Conservation (phyloP, 37 sponge, comb jelly and placozoan genomes). For the Crambe crambe region DNA sequence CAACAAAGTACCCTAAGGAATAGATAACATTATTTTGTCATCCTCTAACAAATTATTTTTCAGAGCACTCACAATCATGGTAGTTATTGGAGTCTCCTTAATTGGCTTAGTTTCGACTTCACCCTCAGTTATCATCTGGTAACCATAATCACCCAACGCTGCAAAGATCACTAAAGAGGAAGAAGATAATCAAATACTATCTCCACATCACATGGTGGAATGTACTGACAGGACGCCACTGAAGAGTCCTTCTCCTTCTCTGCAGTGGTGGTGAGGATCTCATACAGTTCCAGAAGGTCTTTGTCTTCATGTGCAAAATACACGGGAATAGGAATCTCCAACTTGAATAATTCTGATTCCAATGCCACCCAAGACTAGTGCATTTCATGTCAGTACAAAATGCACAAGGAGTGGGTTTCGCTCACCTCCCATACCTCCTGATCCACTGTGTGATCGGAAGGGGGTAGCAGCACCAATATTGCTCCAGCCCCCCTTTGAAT, state of each 20-base stretch:
- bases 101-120: constrained; percentile 57
- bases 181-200: no score
- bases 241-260: constrained; percentile 43
- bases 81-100: constrained; percentile 37
- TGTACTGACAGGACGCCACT: constrained; percentile 51
- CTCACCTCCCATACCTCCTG: constrained; percentile 28
- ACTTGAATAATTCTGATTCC: constrained; percentile 53
- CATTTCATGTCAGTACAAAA: no score
- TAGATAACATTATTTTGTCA: no score
- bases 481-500: constrained; percentile 77
- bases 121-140: constrained; percentile 54
- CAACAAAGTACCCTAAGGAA: constrained; percentile 79
- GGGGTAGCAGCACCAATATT: constrained; percentile 69
- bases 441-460: constrained; percentile 4
- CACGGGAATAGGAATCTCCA: constrained; percentile 73
- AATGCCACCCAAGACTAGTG: constrained; percentile 68
- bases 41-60: neutral
- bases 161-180: constrained; percentile 52
- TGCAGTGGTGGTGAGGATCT: constrained; percentile 28
- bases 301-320: constrained; percentile 72
- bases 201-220: no score
- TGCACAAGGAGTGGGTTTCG: neutral
- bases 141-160: constrained; percentile 58
- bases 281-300: constrained; percentile 33
- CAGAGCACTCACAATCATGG: constrained; percentile 25